Conservation (phyloP, 2,888 invertebrate genomes). For the Aricia artaxerxes region DNA sequence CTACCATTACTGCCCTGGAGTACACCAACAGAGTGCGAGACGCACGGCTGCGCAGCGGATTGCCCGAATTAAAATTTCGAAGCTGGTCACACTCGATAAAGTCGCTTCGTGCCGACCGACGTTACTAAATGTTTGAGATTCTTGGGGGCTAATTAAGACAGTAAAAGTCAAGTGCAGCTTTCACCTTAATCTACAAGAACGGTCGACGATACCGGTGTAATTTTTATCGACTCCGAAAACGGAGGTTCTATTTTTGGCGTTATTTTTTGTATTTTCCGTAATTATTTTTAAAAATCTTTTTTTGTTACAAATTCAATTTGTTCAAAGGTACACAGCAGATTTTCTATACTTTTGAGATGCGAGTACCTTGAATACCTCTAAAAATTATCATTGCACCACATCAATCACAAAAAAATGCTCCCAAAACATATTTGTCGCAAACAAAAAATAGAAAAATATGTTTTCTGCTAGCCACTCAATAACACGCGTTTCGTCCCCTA, state of each 20-base stretch:
- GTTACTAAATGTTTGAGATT: slow-evolving; percentile 14
- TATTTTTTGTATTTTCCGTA: no score
- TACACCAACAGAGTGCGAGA: not conserved
- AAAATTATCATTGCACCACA: not conserved
- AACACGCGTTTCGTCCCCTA: slow-evolving; percentile 44
- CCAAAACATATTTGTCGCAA: not conserved
- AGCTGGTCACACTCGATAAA: slow-evolving; percentile 73
- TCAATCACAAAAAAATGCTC: not conserved
- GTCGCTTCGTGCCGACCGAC: slow-evolving; percentile 62
- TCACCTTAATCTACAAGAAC: not conserved
- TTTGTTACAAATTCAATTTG: no score
- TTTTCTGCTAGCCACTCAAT: slow-evolving; percentile 13
- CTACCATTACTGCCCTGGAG: not conserved
- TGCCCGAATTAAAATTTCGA: slow-evolving; percentile 12
- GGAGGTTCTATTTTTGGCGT: no score
- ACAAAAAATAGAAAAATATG: slow-evolving; percentile 21
- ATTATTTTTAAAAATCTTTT: no score
- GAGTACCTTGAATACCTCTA: not conserved
- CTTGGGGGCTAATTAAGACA: slow-evolving; percentile 18
- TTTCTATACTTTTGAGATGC: not conserved
- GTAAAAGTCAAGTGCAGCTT: slow-evolving; percentile 18
- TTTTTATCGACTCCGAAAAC: not conserved
- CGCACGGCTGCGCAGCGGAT: slow-evolving; percentile 24
- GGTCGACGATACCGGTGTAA: not conserved
- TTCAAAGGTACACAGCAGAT: not conserved